A percentile compares a stretch with the other conserved stretches of the same genome.
phyloP scores from a whole-genome alignment of 2,113 vertebrate genomes.

The Thamnophis sirtalis region DNA sequence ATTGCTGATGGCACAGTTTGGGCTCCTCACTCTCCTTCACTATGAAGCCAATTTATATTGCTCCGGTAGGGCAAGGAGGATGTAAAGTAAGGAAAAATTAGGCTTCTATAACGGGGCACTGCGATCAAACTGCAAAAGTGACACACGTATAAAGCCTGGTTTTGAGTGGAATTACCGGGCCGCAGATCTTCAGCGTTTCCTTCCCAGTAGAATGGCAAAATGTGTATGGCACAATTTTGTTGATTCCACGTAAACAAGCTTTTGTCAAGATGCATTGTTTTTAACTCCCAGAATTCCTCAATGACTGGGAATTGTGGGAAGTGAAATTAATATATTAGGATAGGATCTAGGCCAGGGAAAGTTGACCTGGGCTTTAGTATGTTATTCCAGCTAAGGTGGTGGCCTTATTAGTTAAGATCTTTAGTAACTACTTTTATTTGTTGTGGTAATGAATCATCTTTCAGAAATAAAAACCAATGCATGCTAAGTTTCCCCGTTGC shows the following conservation, averaged over 20 bases:
- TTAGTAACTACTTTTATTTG: not conserved
- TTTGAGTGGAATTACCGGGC: not conserved
- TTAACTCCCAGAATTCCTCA: not conserved
- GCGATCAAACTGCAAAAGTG: not conserved
- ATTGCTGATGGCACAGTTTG: slow-evolving; percentile 29
- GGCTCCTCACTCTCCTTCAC: not conserved
- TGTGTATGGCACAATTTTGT: not conserved
- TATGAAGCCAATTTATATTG: not conserved
- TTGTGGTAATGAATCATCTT: not conserved
- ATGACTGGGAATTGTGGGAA: not conserved
- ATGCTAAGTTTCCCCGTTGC: not conserved
- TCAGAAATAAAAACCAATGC: not conserved
- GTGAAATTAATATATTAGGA: not conserved
- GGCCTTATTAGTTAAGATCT: not conserved
- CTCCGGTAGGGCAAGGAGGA: not conserved
- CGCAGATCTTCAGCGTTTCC: not conserved
- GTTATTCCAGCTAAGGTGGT: not conserved
- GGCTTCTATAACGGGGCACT: not conserved
- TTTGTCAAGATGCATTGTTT: not conserved
- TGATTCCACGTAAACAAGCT: not conserved
- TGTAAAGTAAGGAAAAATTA: not conserved
- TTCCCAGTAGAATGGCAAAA: not conserved
- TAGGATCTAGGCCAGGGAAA: not conserved
- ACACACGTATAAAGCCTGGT: not conserved
- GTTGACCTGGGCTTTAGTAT: not conserved